phyloP scores from a whole-genome alignment of 2,113 vertebrate genomes.

The Psophia crepitans region DNA sequence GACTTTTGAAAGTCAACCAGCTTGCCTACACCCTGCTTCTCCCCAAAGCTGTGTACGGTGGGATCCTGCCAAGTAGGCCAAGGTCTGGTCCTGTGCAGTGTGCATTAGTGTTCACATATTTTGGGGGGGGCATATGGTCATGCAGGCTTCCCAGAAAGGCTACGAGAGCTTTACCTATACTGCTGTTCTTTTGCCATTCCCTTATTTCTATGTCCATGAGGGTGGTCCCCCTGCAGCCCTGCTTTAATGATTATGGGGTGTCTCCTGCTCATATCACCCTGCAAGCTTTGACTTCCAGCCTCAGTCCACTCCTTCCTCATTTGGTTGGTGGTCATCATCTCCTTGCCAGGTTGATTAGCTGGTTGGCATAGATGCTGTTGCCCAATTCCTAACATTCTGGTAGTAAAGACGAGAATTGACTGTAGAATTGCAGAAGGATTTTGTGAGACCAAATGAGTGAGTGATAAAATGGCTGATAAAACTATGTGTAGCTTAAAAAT shows the following conservation, averaged over 20 bases:
- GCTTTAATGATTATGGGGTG: neutral
- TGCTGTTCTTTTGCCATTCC: neutral
- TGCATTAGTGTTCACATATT: neutral
- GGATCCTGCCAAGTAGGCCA: neutral
- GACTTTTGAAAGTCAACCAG: neutral
- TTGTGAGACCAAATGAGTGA: fast-evolving
- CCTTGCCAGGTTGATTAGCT: neutral
- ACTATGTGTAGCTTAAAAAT: neutral
- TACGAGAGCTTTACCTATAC: neutral
- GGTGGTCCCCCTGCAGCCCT: neutral
- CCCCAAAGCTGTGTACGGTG: neutral
- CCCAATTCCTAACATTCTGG: neutral
- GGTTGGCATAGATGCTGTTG: neutral
- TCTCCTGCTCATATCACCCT: neutral
- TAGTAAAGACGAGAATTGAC: neutral
- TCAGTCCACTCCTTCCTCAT: neutral
- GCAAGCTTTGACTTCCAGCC: neutral
- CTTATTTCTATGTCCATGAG: neutral
- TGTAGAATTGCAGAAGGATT: neutral
- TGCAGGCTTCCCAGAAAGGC: neutral
- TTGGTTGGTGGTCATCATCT: neutral
- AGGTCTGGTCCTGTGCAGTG: neutral
- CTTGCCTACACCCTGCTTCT: neutral
- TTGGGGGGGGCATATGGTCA: neutral
- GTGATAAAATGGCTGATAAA: neutral